phyloP scores from a whole-genome alignment of 2,113 vertebrate species.

The Gymnocephalus cernua region DNA sequence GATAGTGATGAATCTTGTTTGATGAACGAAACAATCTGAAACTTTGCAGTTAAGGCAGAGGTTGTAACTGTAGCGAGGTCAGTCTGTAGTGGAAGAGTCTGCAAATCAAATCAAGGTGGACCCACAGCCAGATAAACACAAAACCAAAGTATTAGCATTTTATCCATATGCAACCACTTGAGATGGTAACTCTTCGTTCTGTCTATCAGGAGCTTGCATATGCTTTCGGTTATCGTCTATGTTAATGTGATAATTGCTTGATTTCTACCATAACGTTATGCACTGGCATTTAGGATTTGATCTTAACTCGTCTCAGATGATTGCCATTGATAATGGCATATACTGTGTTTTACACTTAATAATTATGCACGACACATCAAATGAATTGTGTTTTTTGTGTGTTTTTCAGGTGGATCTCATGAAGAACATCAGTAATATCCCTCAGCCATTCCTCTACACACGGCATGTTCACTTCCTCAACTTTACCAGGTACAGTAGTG shows the following conservation, averaged over 20 bases:
- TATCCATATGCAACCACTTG: neutral
- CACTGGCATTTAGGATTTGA: neutral
- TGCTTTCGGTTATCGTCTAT: conserved; percentile 37
- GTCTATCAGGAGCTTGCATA: conserved; percentile 1
- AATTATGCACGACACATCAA: neutral
- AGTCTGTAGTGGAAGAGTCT: conserved; percentile 16
- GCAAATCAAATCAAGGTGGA: conserved; percentile 29
- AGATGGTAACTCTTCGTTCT: neutral
- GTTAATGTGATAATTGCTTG: conserved; percentile 25
- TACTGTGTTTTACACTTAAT: neutral
- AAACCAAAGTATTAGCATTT: conserved; percentile 1
- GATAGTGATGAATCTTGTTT: conserved; percentile 24
- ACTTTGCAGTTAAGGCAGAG: neutral
- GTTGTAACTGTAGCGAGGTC: conserved; percentile 8
- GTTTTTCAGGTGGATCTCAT: conserved; percentile 92
- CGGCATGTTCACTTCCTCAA: conserved; percentile 99
- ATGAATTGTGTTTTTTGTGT: neutral
- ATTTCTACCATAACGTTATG: neutral
- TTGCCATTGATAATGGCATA: neutral
- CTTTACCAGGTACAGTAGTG: conserved; percentile 90
- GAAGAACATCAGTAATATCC: conserved; percentile 95
- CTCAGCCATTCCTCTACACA: conserved; percentile 97
- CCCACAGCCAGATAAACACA: neutral
- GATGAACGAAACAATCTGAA: conserved; percentile 22
- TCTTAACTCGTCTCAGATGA: neutral